phyloP scores from a whole-genome alignment of 2,113 vertebrate species.

The Reinhardtius hippoglossoides region DNA sequence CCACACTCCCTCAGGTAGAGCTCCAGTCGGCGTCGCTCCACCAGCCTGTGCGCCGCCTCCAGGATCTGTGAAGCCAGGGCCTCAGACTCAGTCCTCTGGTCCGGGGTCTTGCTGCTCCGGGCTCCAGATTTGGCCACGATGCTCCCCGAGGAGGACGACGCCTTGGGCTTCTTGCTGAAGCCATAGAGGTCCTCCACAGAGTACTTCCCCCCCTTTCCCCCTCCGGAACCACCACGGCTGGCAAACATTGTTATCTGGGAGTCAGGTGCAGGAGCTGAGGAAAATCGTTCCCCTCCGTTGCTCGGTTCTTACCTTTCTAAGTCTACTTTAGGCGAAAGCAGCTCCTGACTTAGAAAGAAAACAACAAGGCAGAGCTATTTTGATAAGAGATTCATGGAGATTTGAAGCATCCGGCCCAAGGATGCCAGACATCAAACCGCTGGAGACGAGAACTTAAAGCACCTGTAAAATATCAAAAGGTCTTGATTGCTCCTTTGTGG shows the following conservation, averaged over 20 bases:
- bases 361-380: conserved; percentile 72
- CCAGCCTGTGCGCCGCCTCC: conserved; percentile 76
- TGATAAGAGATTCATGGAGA: conserved; percentile 60
- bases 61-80: conserved; percentile 81
- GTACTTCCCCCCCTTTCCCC: conserved; percentile 83
- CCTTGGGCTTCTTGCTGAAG: conserved; percentile 84
- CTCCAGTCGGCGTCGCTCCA: conserved; percentile 79
- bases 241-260: conserved; percentile 78
- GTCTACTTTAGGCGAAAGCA: conserved; percentile 39
- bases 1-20: conserved; percentile 81
- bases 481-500: conserved; percentile 57
- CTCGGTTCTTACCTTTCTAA: conserved; percentile 26
- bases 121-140: conserved; percentile 59
- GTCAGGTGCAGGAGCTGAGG: conserved; percentile 37
- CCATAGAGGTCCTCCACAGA: conserved; percentile 87
- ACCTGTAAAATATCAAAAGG: conserved; percentile 62
- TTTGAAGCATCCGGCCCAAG: conserved; percentile 59
- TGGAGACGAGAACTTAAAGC: conserved; percentile 55
- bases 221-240: conserved; percentile 74
- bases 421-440: conserved; percentile 67
- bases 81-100: conserved; percentile 73
- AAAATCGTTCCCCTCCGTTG: conserved; percentile 31
- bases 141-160: conserved; percentile 69
- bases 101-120: conserved; percentile 55
- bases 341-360: conserved; percentile 43